These are phyloP conservation scores for Saturnia pavonia DNA, from an alignment of 2,888 invertebrate genomes.

Conservation along the genomic window DNA sequence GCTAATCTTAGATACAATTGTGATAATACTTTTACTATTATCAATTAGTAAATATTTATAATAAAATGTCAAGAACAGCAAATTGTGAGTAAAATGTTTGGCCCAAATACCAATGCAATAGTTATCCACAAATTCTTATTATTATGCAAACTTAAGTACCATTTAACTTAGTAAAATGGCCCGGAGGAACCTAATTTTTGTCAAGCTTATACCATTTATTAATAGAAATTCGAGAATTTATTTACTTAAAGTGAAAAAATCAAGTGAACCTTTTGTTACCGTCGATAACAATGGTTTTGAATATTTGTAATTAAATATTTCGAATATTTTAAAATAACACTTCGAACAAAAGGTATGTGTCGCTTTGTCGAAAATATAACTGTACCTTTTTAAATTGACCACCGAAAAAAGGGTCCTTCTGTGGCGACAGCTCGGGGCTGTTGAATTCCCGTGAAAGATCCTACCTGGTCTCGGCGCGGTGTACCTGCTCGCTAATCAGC, in stretches of 20 bases:
- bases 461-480: slow-evolving; percentile 56
- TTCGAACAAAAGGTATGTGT: slow-evolving; percentile 51
- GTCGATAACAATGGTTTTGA: background rate
- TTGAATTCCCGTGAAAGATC: slow-evolving; percentile 64
- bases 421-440: slow-evolving; percentile 28
- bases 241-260: background rate
- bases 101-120: too few relatives aligned
- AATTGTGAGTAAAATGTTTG: too few relatives aligned
- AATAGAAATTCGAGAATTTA: background rate
- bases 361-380: slow-evolving; percentile 46
- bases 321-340: slow-evolving; percentile 56
- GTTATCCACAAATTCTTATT: too few relatives aligned
- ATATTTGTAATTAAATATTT: slow-evolving; percentile 32
- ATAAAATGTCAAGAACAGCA: too few relatives aligned
- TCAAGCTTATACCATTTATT: too few relatives aligned
- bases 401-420: slow-evolving; percentile 58
- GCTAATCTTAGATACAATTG: too few relatives aligned
- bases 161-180: too few relatives aligned
- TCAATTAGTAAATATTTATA: too few relatives aligned
- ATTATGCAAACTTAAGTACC: too few relatives aligned
- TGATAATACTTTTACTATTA: too few relatives aligned
- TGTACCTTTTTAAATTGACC: slow-evolving; percentile 58
- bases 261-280: background rate
- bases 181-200: too few relatives aligned
- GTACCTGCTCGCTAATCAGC: slow-evolving; percentile 70